Percentiles rank a stretch among this genome's conserved stretches.
These are phyloP conservation scores for Cecropterus lyciades DNA, from an alignment of 1,140 invertebrate genomes.

Conservation along the genomic window DNA sequence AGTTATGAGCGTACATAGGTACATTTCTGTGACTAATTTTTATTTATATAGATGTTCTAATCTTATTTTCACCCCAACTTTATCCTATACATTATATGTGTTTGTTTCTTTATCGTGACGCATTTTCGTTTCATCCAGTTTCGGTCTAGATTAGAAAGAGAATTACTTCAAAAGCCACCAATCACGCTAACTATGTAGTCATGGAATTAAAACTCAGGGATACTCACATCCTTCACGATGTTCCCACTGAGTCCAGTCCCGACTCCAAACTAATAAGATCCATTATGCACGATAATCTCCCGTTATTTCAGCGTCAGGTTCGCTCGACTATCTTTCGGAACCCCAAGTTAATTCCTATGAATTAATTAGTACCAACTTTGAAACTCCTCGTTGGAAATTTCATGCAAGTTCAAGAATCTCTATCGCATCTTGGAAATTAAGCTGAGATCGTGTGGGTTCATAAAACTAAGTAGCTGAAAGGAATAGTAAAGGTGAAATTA, in stretches of 20 bases:
- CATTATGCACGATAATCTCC: conserved; percentile 24
- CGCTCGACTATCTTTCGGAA: conserved; percentile 6
- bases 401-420: conserved; percentile 3
- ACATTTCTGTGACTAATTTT: too few species aligned
- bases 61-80: too few species aligned
- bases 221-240: background rate
- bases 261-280: conserved; percentile 18
- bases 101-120: too few species aligned
- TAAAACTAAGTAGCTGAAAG: background rate
- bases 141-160: too few species aligned
- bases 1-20: too few species aligned
- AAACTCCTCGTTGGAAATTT: conserved; percentile 7
- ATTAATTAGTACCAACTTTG: conserved; percentile 16
- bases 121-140: too few species aligned
- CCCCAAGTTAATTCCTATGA: conserved; percentile 22
- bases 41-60: too few species aligned
- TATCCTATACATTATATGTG: too few species aligned
- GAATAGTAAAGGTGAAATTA: background rate
- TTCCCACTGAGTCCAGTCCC: background rate
- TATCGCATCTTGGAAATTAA: background rate
- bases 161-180: too few species aligned
- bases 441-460: background rate
- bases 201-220: too few species aligned
- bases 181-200: too few species aligned
- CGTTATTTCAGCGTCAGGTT: conserved; percentile 22